Evolutionary conservation across 2,888 invertebrate genomes (phyloP).

Genomic region (Epistrophella euchroma): DNA sequence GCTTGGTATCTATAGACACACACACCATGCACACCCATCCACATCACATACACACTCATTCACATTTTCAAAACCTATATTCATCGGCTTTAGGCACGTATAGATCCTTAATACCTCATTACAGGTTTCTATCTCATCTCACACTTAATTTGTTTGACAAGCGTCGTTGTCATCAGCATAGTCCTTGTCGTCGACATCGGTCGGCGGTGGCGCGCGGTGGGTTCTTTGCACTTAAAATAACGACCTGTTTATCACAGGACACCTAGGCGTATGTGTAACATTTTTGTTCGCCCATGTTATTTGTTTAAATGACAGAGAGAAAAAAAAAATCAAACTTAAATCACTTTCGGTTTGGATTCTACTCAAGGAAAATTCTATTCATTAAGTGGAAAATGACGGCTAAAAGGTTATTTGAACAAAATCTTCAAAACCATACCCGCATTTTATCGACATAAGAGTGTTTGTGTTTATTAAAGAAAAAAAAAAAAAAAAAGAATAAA

Average conservation of each 20-base stretch:
- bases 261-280: slow-evolving; percentile 51
- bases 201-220: neutral
- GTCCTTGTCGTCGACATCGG: neutral
- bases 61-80: slow-evolving; percentile 7
- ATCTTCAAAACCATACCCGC: slow-evolving; percentile 15
- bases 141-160: slow-evolving; percentile 66
- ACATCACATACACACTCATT: neutral
- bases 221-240: slow-evolving; percentile 26
- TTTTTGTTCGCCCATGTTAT: slow-evolving; percentile 19
- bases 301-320: neutral
- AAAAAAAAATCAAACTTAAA: slow-evolving; percentile 7
- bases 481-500: neutral
- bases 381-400: slow-evolving; percentile 16
- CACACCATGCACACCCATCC: too few relatives aligned
- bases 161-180: slow-evolving; percentile 44
- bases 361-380: slow-evolving; percentile 26
- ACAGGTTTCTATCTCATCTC: slow-evolving; percentile 47
- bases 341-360: slow-evolving; percentile 19
- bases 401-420: slow-evolving; percentile 33
- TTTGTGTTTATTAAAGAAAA: slow-evolving; percentile 1
- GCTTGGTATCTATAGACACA: neutral
- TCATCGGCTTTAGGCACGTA: slow-evolving; percentile 28
- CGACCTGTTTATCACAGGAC: slow-evolving; percentile 14
- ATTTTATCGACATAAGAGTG: neutral
- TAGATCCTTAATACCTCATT: slow-evolving; percentile 56